Conservation (phyloP, 1,140 invertebrate species). For the Meloidogyne exigua region DNA sequence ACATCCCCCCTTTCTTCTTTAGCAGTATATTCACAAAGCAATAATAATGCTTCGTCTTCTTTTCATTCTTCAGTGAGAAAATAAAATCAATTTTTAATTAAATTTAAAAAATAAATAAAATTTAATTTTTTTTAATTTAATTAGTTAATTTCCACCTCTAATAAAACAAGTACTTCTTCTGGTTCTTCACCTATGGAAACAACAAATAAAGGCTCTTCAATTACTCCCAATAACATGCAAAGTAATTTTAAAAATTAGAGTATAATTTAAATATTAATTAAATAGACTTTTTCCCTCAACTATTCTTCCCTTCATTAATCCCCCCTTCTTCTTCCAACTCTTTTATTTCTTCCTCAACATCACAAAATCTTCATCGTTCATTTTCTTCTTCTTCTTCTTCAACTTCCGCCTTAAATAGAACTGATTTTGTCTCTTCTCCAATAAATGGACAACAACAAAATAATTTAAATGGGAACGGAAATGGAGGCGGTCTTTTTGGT, state of each 20-base stretch:
- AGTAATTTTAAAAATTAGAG: background rate
- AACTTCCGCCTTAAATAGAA: slow-evolving; percentile 1
- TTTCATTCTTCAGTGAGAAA: no score
- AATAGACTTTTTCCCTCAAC: background rate
- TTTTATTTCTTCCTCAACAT: background rate
- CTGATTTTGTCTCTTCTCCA: background rate
- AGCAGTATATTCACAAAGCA: background rate
- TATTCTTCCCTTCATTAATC: background rate
- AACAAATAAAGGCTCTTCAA: background rate
- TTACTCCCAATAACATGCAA: background rate
- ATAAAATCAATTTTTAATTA: no score
- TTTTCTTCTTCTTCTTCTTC: background rate
- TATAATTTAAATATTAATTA: background rate
- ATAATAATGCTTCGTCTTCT: background rate
- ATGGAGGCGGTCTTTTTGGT: background rate
- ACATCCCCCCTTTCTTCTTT: background rate
- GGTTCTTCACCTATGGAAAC: background rate
- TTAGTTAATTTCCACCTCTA: background rate
- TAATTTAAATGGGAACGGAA: slow-evolving; percentile 4
- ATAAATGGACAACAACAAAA: background rate
- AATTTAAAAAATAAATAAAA: no score
- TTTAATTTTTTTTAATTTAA: no score
- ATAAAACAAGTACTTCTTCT: background rate
- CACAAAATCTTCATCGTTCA: background rate
- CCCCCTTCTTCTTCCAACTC: background rate